Percentiles rank a stretch among this genome's conserved stretches.
These are phyloP conservation scores for Scelioninae gen. 1 DNA, from an alignment of 2,888 invertebrate species.

Conservation along the genomic window DNA sequence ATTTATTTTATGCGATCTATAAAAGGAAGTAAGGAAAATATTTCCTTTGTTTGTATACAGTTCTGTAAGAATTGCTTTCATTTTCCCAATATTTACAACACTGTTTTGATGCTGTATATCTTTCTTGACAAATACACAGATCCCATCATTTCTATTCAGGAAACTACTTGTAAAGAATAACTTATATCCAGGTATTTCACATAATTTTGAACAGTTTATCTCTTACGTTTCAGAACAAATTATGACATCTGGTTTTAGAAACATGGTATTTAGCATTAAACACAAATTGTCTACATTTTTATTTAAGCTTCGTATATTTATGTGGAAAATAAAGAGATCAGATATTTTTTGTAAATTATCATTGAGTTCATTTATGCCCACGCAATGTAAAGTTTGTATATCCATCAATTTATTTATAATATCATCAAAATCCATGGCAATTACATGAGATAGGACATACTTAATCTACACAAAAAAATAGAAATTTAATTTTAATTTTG, in stretches of 20 bases:
- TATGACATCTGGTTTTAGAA: constrained; percentile 29
- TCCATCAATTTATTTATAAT: too few relatives aligned
- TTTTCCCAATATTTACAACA: background rate
- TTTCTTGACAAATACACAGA: constrained; percentile 14
- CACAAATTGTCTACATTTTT: constrained; percentile 19
- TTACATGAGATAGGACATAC: too few relatives aligned
- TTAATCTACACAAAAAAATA: too few relatives aligned
- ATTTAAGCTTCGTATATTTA: constrained; percentile 33
- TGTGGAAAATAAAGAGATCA: constrained; percentile 4
- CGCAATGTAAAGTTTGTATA: too few relatives aligned
- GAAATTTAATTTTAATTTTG: too few relatives aligned
- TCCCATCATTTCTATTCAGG: constrained; percentile 26
- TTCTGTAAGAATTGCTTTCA: constrained; percentile 2
- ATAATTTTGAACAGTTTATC: background rate
- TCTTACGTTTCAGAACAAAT: constrained; percentile 41
- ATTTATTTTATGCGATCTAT: constrained; percentile 6
- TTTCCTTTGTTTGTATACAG: background rate
- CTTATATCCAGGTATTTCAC: background rate
- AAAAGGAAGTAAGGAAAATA: constrained; percentile 8
- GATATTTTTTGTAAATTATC: background rate
- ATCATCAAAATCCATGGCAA: too few relatives aligned
- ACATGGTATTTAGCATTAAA: background rate
- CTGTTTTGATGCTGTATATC: background rate
- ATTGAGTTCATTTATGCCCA: too few relatives aligned
- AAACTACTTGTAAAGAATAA: constrained; percentile 7